phyloP scores from a whole-genome alignment of 1,140 invertebrate species.

The Kradibia gibbosae region DNA sequence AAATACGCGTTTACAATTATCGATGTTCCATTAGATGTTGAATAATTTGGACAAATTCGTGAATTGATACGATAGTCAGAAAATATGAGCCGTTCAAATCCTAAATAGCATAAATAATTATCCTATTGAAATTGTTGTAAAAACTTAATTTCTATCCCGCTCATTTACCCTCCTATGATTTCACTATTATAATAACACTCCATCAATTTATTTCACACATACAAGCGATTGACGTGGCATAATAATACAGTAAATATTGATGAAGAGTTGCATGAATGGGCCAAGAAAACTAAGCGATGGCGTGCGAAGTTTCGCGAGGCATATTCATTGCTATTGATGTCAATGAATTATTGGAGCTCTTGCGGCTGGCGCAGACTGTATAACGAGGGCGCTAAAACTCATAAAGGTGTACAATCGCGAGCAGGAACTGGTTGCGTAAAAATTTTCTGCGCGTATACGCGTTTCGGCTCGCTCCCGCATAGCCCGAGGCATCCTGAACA shows the following conservation, averaged over 20 bases:
- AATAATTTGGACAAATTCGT: not conserved
- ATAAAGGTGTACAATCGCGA: conserved; percentile 20
- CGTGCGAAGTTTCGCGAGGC: conserved; percentile 31
- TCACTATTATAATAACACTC: conserved; percentile 20
- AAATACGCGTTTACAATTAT: not conserved
- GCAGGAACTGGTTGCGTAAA: conserved; percentile 19
- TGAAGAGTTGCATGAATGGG: conserved; percentile 26
- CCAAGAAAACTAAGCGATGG: conserved; percentile 20
- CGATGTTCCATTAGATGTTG: not conserved
- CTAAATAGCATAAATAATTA: not conserved
- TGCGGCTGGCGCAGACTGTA: not conserved
- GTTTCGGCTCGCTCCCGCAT: conserved; percentile 55
- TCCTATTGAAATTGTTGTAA: not conserved
- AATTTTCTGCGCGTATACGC: conserved; percentile 44
- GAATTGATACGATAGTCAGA: not conserved
- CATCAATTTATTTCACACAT: not conserved
- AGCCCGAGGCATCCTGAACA: conserved; percentile 58
- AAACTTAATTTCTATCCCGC: not conserved
- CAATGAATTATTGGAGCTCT: conserved; percentile 28
- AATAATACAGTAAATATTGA: conserved; percentile 21
- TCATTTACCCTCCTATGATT: not conserved
- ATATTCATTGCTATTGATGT: conserved; percentile 31
- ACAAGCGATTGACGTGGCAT: not conserved
- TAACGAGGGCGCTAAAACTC: conserved; percentile 16
- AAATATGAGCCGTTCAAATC: conserved; percentile 6